A percentile compares a stretch with the other conserved stretches of the same genome.
These are phyloP conservation scores for Noctilio leporinus DNA, from an alignment of 2,113 vertebrate genomes.

Conservation along the genomic window DNA sequence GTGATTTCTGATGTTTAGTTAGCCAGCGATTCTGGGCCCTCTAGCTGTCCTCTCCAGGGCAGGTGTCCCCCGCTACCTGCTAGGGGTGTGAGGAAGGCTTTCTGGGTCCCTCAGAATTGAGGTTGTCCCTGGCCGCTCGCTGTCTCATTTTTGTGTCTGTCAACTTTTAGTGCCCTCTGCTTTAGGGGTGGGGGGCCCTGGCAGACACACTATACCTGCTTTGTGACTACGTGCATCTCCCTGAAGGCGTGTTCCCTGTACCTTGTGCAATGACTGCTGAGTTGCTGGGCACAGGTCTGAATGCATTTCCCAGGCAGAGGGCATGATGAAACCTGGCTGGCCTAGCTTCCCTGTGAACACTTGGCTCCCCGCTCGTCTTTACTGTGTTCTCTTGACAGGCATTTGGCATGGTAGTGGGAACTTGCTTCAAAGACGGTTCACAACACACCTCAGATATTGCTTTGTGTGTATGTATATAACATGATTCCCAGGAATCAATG, in stretches of 20 bases:
- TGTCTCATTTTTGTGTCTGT: slow-evolving; percentile 28
- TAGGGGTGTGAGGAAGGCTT: neutral
- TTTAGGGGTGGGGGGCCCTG: neutral
- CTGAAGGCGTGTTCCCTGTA: slow-evolving; percentile 34
- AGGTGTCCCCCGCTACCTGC: neutral
- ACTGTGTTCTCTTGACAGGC: neutral
- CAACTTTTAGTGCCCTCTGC: slow-evolving; percentile 30
- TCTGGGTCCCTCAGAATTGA: neutral
- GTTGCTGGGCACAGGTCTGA: slow-evolving; percentile 17
- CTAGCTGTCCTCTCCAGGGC: neutral
- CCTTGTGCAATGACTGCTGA: slow-evolving; percentile 54
- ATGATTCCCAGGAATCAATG: neutral
- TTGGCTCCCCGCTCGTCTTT: neutral
- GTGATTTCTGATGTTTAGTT: neutral
- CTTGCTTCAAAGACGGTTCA: neutral
- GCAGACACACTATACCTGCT: slow-evolving; percentile 54
- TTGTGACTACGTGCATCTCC: slow-evolving; percentile 34
- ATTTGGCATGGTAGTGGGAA: slow-evolving; percentile 22
- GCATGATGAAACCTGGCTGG: slow-evolving; percentile 52
- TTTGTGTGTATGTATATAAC: slow-evolving; percentile 11
- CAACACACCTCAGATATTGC: slow-evolving; percentile 21
- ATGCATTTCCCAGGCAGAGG: slow-evolving; percentile 49
- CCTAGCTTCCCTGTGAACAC: neutral
- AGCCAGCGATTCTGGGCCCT: neutral
- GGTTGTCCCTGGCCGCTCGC: neutral